Percentiles rank a stretch among this genome's conserved stretches.
phyloP scores from a whole-genome alignment of 1,140 invertebrate species.

The Lucilia sericata region DNA sequence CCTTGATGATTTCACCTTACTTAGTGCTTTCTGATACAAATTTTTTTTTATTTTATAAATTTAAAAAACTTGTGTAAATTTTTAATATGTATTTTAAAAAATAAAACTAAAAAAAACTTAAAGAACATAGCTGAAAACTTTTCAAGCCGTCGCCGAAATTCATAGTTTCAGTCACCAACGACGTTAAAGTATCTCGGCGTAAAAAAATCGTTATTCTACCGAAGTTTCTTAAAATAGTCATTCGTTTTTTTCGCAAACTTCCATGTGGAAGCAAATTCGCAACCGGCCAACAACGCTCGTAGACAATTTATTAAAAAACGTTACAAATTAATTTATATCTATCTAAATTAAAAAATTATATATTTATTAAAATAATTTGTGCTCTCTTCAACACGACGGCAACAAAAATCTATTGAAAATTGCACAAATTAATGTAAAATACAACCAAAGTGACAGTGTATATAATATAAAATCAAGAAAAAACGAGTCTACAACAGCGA shows the following conservation, averaged over 20 bases:
- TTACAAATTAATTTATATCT: constrained; percentile 6
- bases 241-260: constrained; percentile 39
- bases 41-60: too few species aligned
- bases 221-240: constrained; percentile 32
- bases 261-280: constrained; percentile 18
- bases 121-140: too few species aligned
- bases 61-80: too few species aligned
- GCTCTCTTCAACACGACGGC: constrained; percentile 1
- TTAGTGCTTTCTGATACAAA: too few species aligned
- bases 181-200: neutral
- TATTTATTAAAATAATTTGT: neutral
- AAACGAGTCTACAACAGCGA: constrained; percentile 34
- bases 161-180: too few species aligned
- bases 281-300: constrained; percentile 25
- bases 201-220: constrained; percentile 22
- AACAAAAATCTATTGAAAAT: neutral
- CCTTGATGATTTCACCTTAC: too few species aligned
- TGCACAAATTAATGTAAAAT: constrained; percentile 18
- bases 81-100: too few species aligned
- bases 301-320: constrained; percentile 25
- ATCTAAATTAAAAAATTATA: constrained; percentile 13
- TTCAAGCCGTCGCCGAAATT: too few species aligned
- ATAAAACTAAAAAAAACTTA: too few species aligned
- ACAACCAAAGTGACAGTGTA: neutral
- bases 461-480: neutral